Base-by-base conservation (phyloP, 2,797 vertebrate species). In the Trichosurus vulpecula region DNA sequence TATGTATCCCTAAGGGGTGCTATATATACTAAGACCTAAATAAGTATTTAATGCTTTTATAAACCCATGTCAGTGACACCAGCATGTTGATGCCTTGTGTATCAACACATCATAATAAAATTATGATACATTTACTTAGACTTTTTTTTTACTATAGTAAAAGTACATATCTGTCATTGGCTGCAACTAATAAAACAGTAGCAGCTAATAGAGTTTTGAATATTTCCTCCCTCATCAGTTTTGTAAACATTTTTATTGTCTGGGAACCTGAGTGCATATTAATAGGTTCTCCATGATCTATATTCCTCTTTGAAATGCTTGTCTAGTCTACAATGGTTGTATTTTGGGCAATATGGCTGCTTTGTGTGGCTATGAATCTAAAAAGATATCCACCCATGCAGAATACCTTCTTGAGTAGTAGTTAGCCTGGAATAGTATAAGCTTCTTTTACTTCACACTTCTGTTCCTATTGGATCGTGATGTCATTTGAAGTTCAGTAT, bases 361-460 rank as follows among this genome's bases (percentile, higher is more conserved):
- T 98, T 97, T 97, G 94, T 96, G 96, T 96, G 92, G 95, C 97
- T 98, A 91, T 97, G 97, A 94, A 95, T 95, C 97, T 98, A 97
- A 97, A 94, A 97, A 54, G 92, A 97, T 96, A 93, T 96, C 14
- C 54, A 96, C 96, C 87, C 95, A 92, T 97, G 96, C 96, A 96
- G 94, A 98, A 98, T 96, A 58, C n/a, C 19, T 74, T 22, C 97
- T 97, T 97, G 95, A 96, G 92, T 97, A 95, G 97, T 95, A 95
- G 96, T 98, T 96, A 97, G 94, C 93, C 11, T 95, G 93, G 91
- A 89, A 54, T 97, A 97, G 89, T 96, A 97, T 56, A 90, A 96
- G 92, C 91, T 92, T 97, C 81, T 97, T 97, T 97, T 97, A 97
- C 96, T 97, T 97, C 97, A 95, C 31, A 94, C n/a, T 96, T 98